phyloP scores from a whole-genome alignment of 2,888 invertebrate genomes.

The Chironomus riparius region DNA sequence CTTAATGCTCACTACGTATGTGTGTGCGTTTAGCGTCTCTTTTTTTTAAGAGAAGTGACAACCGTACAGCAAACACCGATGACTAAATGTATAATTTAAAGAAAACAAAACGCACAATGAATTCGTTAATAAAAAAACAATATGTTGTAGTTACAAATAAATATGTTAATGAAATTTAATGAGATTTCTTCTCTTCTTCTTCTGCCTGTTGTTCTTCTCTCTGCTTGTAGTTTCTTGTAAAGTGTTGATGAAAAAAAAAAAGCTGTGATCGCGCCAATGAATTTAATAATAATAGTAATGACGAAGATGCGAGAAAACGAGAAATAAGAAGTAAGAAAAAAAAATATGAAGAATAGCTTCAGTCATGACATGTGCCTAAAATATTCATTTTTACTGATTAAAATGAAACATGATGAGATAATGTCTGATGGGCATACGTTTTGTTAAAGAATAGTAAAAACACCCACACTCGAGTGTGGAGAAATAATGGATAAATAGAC shows the following conservation, averaged over 20 bases:
- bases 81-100: neutral
- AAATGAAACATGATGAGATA: neutral
- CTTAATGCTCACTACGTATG: neutral
- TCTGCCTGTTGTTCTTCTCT: neutral
- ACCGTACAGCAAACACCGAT: neutral
- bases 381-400: neutral
- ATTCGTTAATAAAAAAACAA: neutral
- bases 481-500: too few species aligned
- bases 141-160: slow-evolving; percentile 15
- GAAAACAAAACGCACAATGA: neutral
- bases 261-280: slow-evolving; percentile 23
- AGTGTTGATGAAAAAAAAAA: neutral
- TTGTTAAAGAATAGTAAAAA: neutral
- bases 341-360: neutral
- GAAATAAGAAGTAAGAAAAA: too few species aligned
- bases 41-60: neutral
- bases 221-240: neutral
- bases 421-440: neutral
- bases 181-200: slow-evolving; percentile 3
- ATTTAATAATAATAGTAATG: neutral
- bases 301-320: neutral
- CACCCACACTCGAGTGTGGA: neutral
- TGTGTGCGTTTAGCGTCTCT: neutral
- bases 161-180: slow-evolving; percentile 24
- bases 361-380: neutral